These are phyloP conservation scores for Criorhina ranunculi DNA, from an alignment of 2,888 invertebrate genomes.

Conservation along the genomic window DNA sequence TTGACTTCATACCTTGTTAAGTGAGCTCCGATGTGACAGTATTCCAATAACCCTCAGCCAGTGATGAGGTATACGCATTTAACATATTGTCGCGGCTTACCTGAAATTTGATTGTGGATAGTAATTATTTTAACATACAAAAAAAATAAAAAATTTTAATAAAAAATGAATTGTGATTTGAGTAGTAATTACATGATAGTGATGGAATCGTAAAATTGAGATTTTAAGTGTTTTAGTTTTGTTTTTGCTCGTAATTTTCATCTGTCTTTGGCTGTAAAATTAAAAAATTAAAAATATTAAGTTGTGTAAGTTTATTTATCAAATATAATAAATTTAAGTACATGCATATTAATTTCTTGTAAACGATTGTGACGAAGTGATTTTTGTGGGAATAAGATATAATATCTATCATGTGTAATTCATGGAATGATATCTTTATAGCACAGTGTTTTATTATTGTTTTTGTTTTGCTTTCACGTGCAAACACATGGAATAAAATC, in stretches of 20 bases:
- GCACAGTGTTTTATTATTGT: neutral
- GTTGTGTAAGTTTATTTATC: constrained; percentile 4
- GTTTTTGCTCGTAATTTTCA: neutral
- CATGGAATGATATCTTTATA: constrained; percentile 10
- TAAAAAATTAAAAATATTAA: neutral
- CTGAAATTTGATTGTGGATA: neutral
- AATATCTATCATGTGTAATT: neutral
- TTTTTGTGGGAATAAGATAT: neutral
- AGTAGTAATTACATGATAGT: neutral
- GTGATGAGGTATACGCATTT: constrained; percentile 36
- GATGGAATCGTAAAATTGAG: constrained; percentile 3
- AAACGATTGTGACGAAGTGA: neutral
- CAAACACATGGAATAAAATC: too few species aligned
- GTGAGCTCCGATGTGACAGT: constrained; percentile 43
- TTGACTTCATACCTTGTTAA: constrained; percentile 6
- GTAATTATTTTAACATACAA: neutral
- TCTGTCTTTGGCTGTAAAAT: neutral
- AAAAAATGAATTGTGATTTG: neutral
- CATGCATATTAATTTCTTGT: neutral
- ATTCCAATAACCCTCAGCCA: constrained; percentile 28
- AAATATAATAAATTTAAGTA: neutral
- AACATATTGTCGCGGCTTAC: constrained; percentile 6
- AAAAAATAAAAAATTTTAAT: neutral
- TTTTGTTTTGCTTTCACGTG: neutral
- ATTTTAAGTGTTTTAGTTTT: neutral